These are phyloP conservation scores for Pygocentrus nattereri DNA, from an alignment of 2,797 vertebrate genomes.

Conservation along the genomic window DNA sequence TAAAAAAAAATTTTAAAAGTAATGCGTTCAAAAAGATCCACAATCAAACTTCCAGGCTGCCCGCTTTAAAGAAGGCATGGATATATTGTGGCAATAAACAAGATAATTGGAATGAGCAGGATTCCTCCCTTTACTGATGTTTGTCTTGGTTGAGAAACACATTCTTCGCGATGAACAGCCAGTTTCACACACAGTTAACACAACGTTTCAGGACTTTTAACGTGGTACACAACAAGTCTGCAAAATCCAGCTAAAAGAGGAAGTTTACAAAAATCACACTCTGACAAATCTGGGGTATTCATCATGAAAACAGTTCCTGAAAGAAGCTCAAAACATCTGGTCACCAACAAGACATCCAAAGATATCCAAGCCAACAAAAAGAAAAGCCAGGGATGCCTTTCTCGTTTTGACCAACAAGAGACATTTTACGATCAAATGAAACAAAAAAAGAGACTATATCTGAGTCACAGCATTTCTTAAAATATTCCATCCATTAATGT, in stretches of 20 bases:
- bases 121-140: not conserved
- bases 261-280: not conserved
- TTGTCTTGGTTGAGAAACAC: not conserved
- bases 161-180: not conserved
- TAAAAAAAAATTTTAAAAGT: not conserved
- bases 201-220: not conserved
- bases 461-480: slow-evolving; percentile 35
- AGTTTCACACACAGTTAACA: slow-evolving; percentile 3
- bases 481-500: slow-evolving; percentile 19
- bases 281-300: not conserved
- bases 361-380: slow-evolving; percentile 11
- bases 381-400: slow-evolving; percentile 1
- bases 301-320: not conserved
- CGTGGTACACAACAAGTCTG: not conserved
- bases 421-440: slow-evolving; percentile 3
- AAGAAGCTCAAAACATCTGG: slow-evolving; percentile 11
- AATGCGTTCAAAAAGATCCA: not conserved
- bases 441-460: not conserved
- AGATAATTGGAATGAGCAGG: not conserved
- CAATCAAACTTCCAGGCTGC: not conserved
- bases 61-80: not conserved
- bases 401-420: not conserved
- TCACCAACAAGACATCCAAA: not conserved
- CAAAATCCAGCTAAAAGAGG: not conserved
- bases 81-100: not conserved